phyloP scores from a whole-genome alignment of 2,888 invertebrate genomes.

The Formica aserva region DNA sequence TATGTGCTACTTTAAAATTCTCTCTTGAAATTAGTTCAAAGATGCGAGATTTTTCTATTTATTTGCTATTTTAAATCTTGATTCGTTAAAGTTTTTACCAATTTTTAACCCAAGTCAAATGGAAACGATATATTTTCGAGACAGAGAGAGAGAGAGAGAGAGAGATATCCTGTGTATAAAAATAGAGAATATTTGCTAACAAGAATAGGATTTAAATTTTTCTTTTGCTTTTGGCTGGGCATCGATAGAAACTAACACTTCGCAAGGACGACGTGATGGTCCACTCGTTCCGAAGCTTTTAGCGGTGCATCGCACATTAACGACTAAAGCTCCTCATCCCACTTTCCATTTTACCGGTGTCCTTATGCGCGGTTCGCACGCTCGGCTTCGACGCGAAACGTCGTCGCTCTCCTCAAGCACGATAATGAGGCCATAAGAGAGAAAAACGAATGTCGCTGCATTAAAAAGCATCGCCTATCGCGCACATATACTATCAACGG shows the following conservation, averaged over 20 bases:
- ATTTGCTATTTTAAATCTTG: not conserved
- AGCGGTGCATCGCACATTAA: constrained; percentile 70
- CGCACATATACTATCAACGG: not conserved
- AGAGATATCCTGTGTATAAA: not conserved
- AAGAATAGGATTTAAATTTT: not conserved
- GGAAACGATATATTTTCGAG: not conserved
- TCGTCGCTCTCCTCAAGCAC: constrained; percentile 66
- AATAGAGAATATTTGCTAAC: constrained; percentile 26
- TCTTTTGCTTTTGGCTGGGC: constrained; percentile 13
- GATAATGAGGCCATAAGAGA: constrained; percentile 64
- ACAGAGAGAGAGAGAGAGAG: too few species aligned
- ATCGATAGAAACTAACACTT: constrained; percentile 59
- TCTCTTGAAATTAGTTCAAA: not conserved
- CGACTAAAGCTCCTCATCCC: constrained; percentile 66
- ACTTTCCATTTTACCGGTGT: constrained; percentile 45
- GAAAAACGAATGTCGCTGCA: not conserved
- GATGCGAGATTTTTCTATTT: not conserved
- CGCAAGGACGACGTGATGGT: constrained; percentile 52
- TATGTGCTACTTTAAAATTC: not conserved
- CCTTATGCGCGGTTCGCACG: constrained; percentile 62
- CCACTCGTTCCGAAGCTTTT: constrained; percentile 71
- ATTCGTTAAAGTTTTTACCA: not conserved
- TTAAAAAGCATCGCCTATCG: constrained; percentile 1
- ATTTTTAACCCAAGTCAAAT: not conserved
- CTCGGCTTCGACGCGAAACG: constrained; percentile 60